These are phyloP conservation scores for Meloidogyne floridensis DNA, from an alignment of 1,140 invertebrate species.

Conservation along the genomic window DNA sequence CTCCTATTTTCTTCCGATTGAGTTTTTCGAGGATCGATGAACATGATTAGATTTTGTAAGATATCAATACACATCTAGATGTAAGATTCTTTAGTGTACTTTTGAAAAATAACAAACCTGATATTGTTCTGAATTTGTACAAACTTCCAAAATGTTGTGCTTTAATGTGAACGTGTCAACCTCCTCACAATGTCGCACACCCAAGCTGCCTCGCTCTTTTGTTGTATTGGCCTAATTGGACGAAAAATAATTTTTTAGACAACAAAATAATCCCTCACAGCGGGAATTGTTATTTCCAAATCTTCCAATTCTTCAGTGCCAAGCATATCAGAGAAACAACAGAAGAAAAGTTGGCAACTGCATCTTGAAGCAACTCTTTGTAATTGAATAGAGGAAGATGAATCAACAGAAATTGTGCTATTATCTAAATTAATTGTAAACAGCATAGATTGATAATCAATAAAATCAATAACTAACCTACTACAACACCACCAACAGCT, in stretches of 20 bases:
- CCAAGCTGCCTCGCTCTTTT: conserved; percentile 20
- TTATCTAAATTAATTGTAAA: conserved; percentile 26
- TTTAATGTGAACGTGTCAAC: conserved; percentile 95
- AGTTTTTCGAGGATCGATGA: conserved; percentile 91
- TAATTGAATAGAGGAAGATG: conserved; percentile 70
- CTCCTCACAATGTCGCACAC: conserved; percentile 70
- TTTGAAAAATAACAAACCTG: conserved; percentile 20
- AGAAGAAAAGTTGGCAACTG: conserved; percentile 96
- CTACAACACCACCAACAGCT: conserved; percentile 81
- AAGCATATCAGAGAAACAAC: conserved; percentile 83
- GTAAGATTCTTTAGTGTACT: neutral
- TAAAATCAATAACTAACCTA: conserved; percentile 65
- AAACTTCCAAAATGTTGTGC: conserved; percentile 93
- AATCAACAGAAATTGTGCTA: neutral
- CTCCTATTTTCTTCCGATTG: conserved; percentile 71
- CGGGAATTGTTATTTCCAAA: conserved; percentile 65
- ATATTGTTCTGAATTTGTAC: conserved; percentile 79
- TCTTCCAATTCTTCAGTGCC: conserved; percentile 73
- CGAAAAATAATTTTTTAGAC: conserved; percentile 3
- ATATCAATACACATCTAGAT: conserved; percentile 75
- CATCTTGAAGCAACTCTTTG: conserved; percentile 94
- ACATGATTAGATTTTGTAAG: conserved; percentile 91
- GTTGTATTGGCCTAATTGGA: neutral
- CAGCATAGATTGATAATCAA: neutral
- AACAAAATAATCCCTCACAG: neutral